Conservation (phyloP, 2,797 vertebrate species). For the Poecilia velifera region DNA sequence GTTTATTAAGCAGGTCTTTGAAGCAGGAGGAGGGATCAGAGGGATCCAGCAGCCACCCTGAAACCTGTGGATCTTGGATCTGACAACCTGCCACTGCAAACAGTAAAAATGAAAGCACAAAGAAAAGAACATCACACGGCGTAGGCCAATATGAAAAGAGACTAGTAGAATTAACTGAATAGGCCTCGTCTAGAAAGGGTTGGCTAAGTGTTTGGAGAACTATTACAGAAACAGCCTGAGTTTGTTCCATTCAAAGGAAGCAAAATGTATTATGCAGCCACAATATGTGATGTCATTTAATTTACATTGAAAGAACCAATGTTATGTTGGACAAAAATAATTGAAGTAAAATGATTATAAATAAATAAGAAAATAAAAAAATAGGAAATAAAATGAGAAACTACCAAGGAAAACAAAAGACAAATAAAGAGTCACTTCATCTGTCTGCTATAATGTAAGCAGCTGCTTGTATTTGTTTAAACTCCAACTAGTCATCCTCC, state of each 20-base stretch:
- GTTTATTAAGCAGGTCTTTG: constrained; percentile 83
- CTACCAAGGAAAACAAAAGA: not conserved
- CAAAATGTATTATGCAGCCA: not conserved
- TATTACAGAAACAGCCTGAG: not conserved
- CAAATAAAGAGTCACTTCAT: not conserved
- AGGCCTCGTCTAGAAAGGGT: not conserved
- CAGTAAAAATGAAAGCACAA: constrained; percentile 6
- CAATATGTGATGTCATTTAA: not conserved
- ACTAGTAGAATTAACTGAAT: not conserved
- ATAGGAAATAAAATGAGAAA: not conserved
- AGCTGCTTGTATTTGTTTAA: not conserved
- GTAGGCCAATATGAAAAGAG: not conserved
- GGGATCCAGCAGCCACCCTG: constrained; percentile 91
- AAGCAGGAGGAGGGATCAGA: constrained; percentile 83
- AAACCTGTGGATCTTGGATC: constrained; percentile 89
- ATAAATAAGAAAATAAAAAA: not conserved
- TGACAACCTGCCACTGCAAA: constrained; percentile 80
- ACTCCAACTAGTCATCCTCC: not conserved
- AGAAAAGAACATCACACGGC: not conserved
- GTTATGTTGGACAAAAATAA: not conserved
- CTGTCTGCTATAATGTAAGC: not conserved
- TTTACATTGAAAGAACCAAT: not conserved
- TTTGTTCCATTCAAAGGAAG: not conserved
- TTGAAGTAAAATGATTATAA: not conserved
- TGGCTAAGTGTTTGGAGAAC: not conserved